These are phyloP conservation scores for Procavia capensis DNA, from an alignment of 2,113 vertebrate species.

Conservation along the genomic window DNA sequence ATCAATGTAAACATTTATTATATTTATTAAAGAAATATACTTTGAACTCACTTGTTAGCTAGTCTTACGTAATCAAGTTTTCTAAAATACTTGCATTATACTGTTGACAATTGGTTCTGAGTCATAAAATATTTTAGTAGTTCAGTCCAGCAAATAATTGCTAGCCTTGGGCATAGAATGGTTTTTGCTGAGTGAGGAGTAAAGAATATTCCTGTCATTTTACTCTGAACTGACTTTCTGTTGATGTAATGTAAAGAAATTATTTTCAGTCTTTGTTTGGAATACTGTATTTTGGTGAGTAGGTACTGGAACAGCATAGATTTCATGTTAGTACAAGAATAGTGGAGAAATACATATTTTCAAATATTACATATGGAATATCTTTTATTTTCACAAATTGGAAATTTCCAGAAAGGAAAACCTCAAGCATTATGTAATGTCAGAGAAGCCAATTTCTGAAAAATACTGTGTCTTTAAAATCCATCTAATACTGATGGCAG, in stretches of 20 bases:
- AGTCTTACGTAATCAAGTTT: slow-evolving; percentile 55
- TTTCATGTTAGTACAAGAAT: not conserved
- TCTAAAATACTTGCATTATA: slow-evolving; percentile 63
- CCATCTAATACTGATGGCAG: not conserved
- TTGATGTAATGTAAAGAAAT: not conserved
- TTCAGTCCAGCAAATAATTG: slow-evolving; percentile 49
- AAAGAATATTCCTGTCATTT: slow-evolving; percentile 33
- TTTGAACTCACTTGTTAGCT: slow-evolving; percentile 28
- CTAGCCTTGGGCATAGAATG: slow-evolving; percentile 25
- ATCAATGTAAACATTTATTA: slow-evolving; percentile 51
- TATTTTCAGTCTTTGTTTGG: slow-evolving; percentile 8
- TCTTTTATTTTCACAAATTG: not conserved
- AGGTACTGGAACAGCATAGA: slow-evolving; percentile 9
- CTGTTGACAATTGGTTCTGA: slow-evolving; percentile 55
- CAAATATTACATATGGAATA: not conserved
- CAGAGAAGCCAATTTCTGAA: slow-evolving; percentile 44
- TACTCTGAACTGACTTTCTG: not conserved
- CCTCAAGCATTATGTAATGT: not conserved
- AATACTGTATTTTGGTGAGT: not conserved
- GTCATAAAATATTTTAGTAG: slow-evolving; percentile 61
- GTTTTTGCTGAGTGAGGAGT: slow-evolving; percentile 37
- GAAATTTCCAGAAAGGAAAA: slow-evolving; percentile 48
- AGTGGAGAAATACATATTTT: not conserved
- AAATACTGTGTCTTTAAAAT: slow-evolving; percentile 49
- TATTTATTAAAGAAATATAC: slow-evolving; percentile 55